Base-by-base conservation (phyloP, 1,140 invertebrate species). In the Leptinotarsa lineolata region DNA sequence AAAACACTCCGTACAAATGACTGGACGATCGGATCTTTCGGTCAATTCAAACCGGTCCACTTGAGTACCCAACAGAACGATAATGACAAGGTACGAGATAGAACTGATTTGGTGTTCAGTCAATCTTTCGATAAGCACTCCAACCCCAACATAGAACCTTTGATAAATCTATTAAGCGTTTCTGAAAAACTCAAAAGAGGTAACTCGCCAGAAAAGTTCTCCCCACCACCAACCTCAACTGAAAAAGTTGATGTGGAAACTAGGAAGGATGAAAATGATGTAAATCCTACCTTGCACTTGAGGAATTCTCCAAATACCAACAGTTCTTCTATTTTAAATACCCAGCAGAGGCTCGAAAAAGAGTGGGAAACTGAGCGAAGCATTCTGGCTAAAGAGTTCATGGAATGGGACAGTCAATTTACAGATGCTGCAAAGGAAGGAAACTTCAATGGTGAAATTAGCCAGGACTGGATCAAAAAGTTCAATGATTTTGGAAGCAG, bases 401-500 rank as follows among this genome's bases (percentile, higher is more conserved):
- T 71, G 8, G 44, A 71, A 15, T 71, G 69, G 69, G 54, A 61
- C 8, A 71, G 59, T 18, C 69, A 71, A 30, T 63, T 71, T 18
- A 63, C 69, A 8, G 20, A 44, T 12, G 39, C 30, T 68, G 44
- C 16, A n/a, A 46, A 68, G 13, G 66, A 68, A 46, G 18, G 8
- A 39, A 39, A 39, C 30, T 39, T 39, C 8, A 39, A 59, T 30
- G 45, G 46, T 54, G 22, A 63, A 8, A 21, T 70, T 73, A 59
- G 1, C 59, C 61, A 63, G 70, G 76, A 79, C 64, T 81, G 79
- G 79, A 69, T 74, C 4, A 72, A 72, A 64, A 54, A 69, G 13
- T 30, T 66, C 12, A 77, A 70, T 46, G 59, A 78, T 5, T 30
- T 70, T 30, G 79, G 79, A 16, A 64, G 30, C 20, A 70, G 54